A percentile compares a stretch with the other conserved stretches of the same genome.
These are phyloP conservation scores for Tenodera sinensis DNA, from an alignment of 2,888 invertebrate species.

Conservation along the genomic window DNA sequence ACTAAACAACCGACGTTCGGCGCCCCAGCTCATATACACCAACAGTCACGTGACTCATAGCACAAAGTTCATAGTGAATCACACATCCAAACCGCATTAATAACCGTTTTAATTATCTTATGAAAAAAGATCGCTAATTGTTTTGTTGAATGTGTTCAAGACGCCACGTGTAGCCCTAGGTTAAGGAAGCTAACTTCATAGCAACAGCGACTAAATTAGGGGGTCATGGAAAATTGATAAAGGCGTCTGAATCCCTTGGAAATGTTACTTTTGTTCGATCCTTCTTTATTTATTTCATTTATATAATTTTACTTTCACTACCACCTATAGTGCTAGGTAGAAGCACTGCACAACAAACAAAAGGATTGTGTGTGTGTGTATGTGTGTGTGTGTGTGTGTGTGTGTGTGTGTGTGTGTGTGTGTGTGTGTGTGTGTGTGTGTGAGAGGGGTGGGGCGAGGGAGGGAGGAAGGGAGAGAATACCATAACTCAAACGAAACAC, in stretches of 20 bases:
- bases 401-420: no score
- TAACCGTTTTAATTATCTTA: background rate
- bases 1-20: background rate
- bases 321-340: no score
- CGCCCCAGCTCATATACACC: background rate
- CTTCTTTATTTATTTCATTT: no score
- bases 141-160: background rate
- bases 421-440: no score
- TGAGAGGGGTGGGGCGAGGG: rapidly evolving
- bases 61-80: background rate
- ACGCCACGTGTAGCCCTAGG: background rate
- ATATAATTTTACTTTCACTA: no score
- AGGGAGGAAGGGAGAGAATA: no score
- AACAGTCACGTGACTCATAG: background rate
- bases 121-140: background rate
- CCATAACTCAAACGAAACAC: no score
- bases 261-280: background rate
- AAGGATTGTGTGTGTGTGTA: no score
- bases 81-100: background rate
- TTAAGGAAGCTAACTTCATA: background rate
- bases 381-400: no score
- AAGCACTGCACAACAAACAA: no score
- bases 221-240: background rate
- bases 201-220: background rate
- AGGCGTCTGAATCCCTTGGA: background rate